Evolutionary conservation across 2,113 vertebrate genomes (phyloP), one percentile per base, ranked within the genome.

Genomic region (Microtus richardsoni): DNA sequence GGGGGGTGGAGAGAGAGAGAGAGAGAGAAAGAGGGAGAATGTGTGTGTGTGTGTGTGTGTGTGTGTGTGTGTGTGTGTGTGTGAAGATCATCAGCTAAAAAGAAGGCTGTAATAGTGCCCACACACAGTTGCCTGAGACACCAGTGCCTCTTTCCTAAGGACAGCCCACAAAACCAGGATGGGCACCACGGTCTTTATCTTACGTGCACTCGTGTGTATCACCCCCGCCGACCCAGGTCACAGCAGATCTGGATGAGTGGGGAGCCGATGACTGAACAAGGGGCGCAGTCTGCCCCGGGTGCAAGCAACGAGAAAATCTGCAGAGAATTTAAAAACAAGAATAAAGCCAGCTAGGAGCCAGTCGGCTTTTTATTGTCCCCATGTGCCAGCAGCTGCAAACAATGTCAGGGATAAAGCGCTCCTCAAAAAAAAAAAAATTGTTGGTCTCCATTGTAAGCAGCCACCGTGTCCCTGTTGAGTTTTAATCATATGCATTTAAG

Each of bases 321-420:
- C 3, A 75, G 62, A 75, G 62, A 91, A 71, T 79, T 93, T 92
- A 82, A 88, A 92, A 91, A 64, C 78, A 94, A 95, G 47, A 90
- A 80, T 49, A 83, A 36, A 84, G 84, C 68, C 62, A 79, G 62
- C 44, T 52, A 85, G 71, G 92, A 92, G 68, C 79, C 94, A 47
- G 44, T 70, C 83, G 91, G 89, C 41, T 92, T 93, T 85, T 71
- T 88, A 91, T 96, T 89, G 87, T 74, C 44, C 36, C 85, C 85
- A 68, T 77, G 92, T 86, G 88, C 71, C 1, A 12, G 77, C 66
- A 60, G 64, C 84, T 89, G 44, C 26, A 82, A 96, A 73, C 84
- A 74, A 95, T 41, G 95, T 78, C 82, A 30, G 60, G 49, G 95
- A 93, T 89, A 83, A 87, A 93, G 58, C 39, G 12, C 24, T 70